Percentiles rank a stretch among this genome's conserved stretches.
Evolutionary conservation across 2,797 vertebrate species (phyloP).

Genomic region (Chromobotia macracanthus): DNA sequence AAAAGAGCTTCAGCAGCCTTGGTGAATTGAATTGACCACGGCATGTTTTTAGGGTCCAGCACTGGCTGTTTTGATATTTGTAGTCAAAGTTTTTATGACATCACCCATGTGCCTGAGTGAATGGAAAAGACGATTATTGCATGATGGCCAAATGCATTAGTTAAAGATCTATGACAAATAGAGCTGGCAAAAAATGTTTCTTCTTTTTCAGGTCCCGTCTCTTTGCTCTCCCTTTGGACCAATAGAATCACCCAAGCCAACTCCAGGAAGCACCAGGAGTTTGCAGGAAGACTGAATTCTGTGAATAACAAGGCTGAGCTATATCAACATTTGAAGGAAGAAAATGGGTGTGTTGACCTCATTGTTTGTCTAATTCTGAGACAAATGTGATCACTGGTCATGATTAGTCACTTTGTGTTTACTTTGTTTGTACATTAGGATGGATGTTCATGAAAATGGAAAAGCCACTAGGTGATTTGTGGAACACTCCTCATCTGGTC

Average conservation of each 20-base stretch:
- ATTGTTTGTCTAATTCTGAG: not conserved
- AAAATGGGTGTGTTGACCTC: constrained; percentile 86
- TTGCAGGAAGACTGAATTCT: constrained; percentile 89
- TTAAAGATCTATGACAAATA: not conserved
- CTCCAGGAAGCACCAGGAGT: constrained; percentile 97
- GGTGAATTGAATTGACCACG: not conserved
- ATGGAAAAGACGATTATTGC: constrained; percentile 6
- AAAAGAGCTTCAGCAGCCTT: not conserved
- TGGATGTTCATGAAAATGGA: constrained; percentile 93
- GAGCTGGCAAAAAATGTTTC: not conserved
- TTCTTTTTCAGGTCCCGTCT: constrained; percentile 87
- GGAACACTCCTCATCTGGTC: not conserved
- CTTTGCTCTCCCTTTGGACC: constrained; percentile 93
- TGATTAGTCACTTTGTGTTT: not conserved
- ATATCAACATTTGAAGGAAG: constrained; percentile 97
- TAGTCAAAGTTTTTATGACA: too few species aligned
- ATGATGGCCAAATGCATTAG: not conserved
- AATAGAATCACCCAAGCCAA: constrained; percentile 93
- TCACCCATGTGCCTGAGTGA: not conserved
- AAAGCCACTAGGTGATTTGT: constrained; percentile 89
- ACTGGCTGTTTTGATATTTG: not conserved
- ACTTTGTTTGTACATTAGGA: constrained; percentile 76
- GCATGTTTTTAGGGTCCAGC: too few species aligned
- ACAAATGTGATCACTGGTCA: not conserved
- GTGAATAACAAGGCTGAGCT: constrained; percentile 94